These are phyloP conservation scores for Acropora yongei DNA, from an alignment of 64 coral and sea anemone genomes.

Conservation along the genomic window DNA sequence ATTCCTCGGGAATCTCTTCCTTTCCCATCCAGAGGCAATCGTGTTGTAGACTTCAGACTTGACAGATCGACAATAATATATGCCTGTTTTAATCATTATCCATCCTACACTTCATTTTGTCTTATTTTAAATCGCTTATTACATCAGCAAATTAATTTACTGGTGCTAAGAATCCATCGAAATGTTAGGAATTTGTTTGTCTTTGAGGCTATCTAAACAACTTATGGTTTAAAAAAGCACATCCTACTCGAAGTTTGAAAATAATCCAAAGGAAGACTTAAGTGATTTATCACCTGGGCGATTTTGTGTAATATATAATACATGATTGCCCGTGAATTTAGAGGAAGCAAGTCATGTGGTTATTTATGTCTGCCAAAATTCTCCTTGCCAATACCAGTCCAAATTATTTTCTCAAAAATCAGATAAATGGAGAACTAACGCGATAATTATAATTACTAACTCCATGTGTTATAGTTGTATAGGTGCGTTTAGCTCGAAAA, in stretches of 20 bases:
- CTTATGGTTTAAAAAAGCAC: neutral
- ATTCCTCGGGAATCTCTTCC: too few relatives aligned
- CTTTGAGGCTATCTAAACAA: slow-evolving; percentile 34
- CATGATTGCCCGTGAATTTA: neutral
- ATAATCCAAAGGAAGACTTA: neutral
- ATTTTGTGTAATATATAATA: neutral
- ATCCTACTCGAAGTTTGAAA: neutral
- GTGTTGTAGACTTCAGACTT: neutral
- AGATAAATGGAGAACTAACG: too few relatives aligned
- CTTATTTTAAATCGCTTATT: neutral
- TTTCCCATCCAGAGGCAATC: too few relatives aligned
- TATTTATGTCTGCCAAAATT: too few relatives aligned
- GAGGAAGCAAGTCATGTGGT: neutral
- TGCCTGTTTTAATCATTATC: slow-evolving; percentile 29
- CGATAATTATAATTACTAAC: too few relatives aligned
- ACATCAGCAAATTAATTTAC: neutral
- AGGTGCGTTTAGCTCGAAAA: too few relatives aligned
- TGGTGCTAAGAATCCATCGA: neutral
- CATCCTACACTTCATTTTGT: neutral
- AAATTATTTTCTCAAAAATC: too few relatives aligned
- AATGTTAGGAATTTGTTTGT: slow-evolving; percentile 16
- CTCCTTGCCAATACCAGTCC: too few relatives aligned
- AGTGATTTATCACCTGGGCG: neutral
- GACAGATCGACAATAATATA: neutral
- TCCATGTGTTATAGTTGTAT: too few relatives aligned